Evolutionary conservation across 2,797 vertebrate genomes (phyloP).

Genomic region (Aplochiton taeniatus): DNA sequence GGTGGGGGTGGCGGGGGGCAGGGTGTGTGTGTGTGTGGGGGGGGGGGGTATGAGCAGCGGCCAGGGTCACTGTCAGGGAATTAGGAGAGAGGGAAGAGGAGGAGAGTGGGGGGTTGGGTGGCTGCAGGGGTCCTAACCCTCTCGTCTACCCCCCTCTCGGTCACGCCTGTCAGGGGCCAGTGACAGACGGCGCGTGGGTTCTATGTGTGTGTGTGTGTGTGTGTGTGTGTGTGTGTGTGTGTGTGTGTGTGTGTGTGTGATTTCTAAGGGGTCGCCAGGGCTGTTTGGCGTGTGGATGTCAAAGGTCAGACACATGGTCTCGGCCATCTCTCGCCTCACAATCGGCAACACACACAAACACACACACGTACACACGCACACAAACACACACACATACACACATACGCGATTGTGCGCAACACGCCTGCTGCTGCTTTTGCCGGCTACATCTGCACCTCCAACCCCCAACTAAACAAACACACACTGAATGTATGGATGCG

Average conservation of each 20-base stretch:
- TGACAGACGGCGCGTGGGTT: constrained; percentile 79
- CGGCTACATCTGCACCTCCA: no score
- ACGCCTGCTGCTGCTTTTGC: no score
- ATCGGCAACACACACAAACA: constrained; percentile 19
- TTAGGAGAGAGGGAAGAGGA: constrained; percentile 51
- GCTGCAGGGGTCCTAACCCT: constrained; percentile 61
- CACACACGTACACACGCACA: constrained; percentile 1
- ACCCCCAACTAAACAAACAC: constrained; percentile 5
- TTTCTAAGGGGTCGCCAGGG: constrained; percentile 9
- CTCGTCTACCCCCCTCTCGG: constrained; percentile 44
- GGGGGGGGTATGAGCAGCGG: background rate
- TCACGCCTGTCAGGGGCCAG: constrained; percentile 73
- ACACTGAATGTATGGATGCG: no score
- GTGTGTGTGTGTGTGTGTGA: constrained; percentile 19
- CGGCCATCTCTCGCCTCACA: constrained; percentile 40
- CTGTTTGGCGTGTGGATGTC: constrained; percentile 72
- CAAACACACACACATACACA: constrained; percentile 1
- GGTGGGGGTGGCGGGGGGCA: constrained; percentile 22
- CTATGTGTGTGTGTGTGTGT: constrained; percentile 32
- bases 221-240: constrained; percentile 29
- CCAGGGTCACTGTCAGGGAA: constrained; percentile 69
- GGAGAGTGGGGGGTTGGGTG: constrained; percentile 30
- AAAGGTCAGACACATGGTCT: constrained; percentile 72
- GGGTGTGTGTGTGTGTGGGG: constrained; percentile 34
- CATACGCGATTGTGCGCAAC: background rate